These are phyloP conservation scores for Cerceris ruficornis DNA, from an alignment of 2,888 invertebrate genomes.

Conservation along the genomic window DNA sequence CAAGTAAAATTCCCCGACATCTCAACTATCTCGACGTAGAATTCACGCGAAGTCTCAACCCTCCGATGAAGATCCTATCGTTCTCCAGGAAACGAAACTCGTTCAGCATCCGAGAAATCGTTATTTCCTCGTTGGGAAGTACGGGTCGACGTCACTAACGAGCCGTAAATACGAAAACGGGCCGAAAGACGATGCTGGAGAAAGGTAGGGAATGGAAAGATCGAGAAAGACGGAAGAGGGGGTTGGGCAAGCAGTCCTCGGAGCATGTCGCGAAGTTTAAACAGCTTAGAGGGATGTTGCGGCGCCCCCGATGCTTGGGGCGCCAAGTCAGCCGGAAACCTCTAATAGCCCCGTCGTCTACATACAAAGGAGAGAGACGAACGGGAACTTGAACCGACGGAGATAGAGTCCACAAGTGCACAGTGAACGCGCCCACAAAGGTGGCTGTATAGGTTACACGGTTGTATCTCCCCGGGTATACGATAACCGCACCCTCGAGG, in stretches of 20 bases:
- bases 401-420: slow-evolving; percentile 47
- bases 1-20: no score
- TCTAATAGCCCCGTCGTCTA: slow-evolving; percentile 78
- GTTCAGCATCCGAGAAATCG: slow-evolving; percentile 6
- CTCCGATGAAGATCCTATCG: neutral
- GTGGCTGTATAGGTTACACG: slow-evolving; percentile 57
- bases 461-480: slow-evolving; percentile 65
- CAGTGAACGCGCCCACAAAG: slow-evolving; percentile 62
- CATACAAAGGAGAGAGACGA: slow-evolving; percentile 46
- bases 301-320: slow-evolving; percentile 74
- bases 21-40: no score
- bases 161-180: slow-evolving; percentile 63
- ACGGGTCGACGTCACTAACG: slow-evolving; percentile 59
- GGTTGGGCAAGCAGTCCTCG: slow-evolving; percentile 36
- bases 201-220: slow-evolving; percentile 18
- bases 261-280: slow-evolving; percentile 76
- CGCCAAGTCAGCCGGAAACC: slow-evolving; percentile 80
- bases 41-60: neutral
- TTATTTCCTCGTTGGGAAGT: slow-evolving; percentile 29
- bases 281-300: slow-evolving; percentile 79
- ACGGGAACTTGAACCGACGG: slow-evolving; percentile 18
- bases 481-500: slow-evolving; percentile 70
- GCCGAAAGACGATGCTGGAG: slow-evolving; percentile 39
- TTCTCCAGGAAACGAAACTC: neutral
- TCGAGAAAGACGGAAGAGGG: neutral